Percentiles rank a stretch among this genome's conserved stretches.
Evolutionary conservation across 2,888 invertebrate species (phyloP).

Genomic region (Tachina grossa): DNA sequence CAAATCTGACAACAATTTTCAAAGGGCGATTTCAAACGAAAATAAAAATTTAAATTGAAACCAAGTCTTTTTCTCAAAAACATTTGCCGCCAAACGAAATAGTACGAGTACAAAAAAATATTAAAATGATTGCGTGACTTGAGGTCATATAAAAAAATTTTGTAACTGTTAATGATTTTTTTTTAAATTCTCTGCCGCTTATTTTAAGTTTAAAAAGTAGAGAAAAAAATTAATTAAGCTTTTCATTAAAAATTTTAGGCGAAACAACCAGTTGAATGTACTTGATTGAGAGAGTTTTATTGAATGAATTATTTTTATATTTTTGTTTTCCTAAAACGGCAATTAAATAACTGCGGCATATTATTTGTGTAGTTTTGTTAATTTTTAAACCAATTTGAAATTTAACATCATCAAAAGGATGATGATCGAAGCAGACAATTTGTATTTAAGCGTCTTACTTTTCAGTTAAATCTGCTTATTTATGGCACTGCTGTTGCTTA

Average conservation of each 20-base stretch:
- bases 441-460: slow-evolving; percentile 20
- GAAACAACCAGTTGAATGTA: slow-evolving; percentile 38
- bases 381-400: slow-evolving; percentile 29
- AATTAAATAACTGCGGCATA: slow-evolving; percentile 64
- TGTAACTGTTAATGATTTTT: slow-evolving; percentile 59
- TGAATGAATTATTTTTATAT: slow-evolving; percentile 41
- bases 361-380: slow-evolving; percentile 45
- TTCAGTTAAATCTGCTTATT: not conserved
- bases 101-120: not conserved
- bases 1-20: slow-evolving; percentile 62
- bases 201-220: slow-evolving; percentile 8
- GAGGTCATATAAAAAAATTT: slow-evolving; percentile 62
- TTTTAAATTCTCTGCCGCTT: not conserved
- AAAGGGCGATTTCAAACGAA: slow-evolving; percentile 54
- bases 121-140: slow-evolving; percentile 66
- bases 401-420: slow-evolving; percentile 32
- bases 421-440: slow-evolving; percentile 41
- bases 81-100: slow-evolving; percentile 50
- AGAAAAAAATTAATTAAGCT: slow-evolving; percentile 10
- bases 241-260: slow-evolving; percentile 46
- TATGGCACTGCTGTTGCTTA: no score
- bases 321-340: slow-evolving; percentile 27
- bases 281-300: slow-evolving; percentile 39
- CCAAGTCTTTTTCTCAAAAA: slow-evolving; percentile 39
- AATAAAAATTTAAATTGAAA: slow-evolving; percentile 57